Evolutionary conservation across 2,113 vertebrate genomes (phyloP).

Genomic region (Bubo blakistoni): DNA sequence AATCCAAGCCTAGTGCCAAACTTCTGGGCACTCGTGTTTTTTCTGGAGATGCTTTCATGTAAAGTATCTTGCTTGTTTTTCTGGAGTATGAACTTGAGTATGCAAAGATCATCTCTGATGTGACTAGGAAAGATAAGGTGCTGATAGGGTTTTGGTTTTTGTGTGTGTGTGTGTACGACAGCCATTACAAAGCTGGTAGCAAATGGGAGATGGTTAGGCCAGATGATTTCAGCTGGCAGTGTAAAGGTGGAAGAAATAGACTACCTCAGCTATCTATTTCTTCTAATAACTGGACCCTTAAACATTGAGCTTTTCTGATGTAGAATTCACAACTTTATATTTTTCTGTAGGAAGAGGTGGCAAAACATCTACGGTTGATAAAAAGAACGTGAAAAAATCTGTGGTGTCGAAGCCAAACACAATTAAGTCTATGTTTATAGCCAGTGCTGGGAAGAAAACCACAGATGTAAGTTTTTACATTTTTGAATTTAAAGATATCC

Average conservation of each 20-base stretch:
- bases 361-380: slow-evolving; percentile 66
- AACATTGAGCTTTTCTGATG: background rate
- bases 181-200: background rate
- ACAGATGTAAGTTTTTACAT: slow-evolving; percentile 70
- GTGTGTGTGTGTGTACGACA: background rate
- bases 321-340: background rate
- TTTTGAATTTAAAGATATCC: background rate
- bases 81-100: background rate
- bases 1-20: background rate
- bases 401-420: slow-evolving; percentile 87
- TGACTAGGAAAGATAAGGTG: background rate
- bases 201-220: background rate
- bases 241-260: background rate
- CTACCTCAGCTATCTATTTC: background rate
- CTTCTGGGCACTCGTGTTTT: rapidly evolving
- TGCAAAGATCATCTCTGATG: background rate
- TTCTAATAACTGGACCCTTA: background rate
- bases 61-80: background rate
- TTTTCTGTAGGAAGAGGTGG: slow-evolving; percentile 75
- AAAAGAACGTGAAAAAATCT: slow-evolving; percentile 79
- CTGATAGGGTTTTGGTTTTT: background rate
- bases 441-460: slow-evolving; percentile 88
- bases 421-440: slow-evolving; percentile 95
- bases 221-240: background rate
- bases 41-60: background rate